Evolutionary conservation across 1,140 invertebrate species (phyloP).

Genomic region (Holcopasites calliopsidis): DNA sequence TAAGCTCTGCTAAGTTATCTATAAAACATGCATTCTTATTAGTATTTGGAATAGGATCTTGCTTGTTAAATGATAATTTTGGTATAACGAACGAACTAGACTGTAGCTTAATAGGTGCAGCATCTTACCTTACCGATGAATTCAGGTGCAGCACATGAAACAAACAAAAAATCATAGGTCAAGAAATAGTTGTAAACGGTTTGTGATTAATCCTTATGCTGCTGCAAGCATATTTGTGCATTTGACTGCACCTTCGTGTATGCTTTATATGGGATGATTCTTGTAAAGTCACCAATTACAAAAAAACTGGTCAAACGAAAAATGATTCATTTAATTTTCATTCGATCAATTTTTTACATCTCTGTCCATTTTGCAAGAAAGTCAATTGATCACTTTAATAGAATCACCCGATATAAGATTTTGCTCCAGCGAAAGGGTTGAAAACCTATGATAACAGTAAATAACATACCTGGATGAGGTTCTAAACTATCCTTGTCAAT

Average conservation of each 20-base stretch:
- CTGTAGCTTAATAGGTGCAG: slow-evolving; percentile 47
- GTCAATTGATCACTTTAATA: too few relatives aligned
- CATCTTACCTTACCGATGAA: slow-evolving; percentile 81
- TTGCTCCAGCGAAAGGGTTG: background rate
- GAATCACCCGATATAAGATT: background rate
- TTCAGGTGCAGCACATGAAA: slow-evolving; percentile 75
- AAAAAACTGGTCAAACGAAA: too few relatives aligned
- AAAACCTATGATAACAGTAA: background rate
- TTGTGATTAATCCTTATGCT: too few relatives aligned
- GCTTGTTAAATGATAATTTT: slow-evolving; percentile 62
- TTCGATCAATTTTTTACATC: too few relatives aligned
- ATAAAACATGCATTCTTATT: background rate
- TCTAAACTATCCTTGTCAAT: slow-evolving; percentile 47
- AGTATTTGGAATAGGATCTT: slow-evolving; percentile 33
- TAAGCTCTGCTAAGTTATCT: slow-evolving; percentile 16
- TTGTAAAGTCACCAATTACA: too few relatives aligned
- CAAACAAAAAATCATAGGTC: slow-evolving; percentile 69
- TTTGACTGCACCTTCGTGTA: too few relatives aligned
- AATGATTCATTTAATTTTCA: too few relatives aligned
- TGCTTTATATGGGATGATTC: too few relatives aligned
- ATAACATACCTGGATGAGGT: slow-evolving; percentile 65
- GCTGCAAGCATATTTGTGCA: too few relatives aligned
- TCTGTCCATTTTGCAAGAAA: too few relatives aligned
- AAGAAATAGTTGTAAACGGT: slow-evolving; percentile 41
- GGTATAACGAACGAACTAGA: slow-evolving; percentile 59